Evolutionary conservation across 2,888 invertebrate species (phyloP), one percentile per base, ranked within the genome.

Genomic region (Thyatira batis): DNA sequence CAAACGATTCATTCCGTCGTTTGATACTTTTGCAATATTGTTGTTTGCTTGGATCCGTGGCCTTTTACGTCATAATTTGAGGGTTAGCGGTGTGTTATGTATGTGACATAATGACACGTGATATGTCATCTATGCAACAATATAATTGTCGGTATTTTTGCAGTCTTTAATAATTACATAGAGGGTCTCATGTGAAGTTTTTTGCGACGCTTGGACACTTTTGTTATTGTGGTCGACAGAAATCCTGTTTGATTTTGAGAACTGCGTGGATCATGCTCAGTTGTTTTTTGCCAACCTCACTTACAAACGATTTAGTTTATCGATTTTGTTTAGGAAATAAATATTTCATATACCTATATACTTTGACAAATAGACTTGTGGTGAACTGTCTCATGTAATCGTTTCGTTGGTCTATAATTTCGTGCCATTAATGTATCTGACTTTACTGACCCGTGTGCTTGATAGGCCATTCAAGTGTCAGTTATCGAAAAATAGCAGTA

Each of bases 61-160:
- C 65, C 55, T 61, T 58, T 64, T 54, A 58, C 63, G 62, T 68
- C 60, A 61, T 57, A 61, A 65, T 63, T 61, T 50, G 63, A 54
- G 52, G 56, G 55, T 65, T 58, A 28, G 54, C 52, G 50, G 57
- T 57, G 59, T 63, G 63, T 65, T 60, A 28, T 52, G 51, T 49
- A 57, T 60, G 60, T 63, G 63, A 65, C 55, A 45, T 54, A 45
- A 27, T 28, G 17, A 60, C 65, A 67, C 69, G 69, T 69, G 69
- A 69, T 67, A 65, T 67, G 65, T 58, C 69, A 65, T 45, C 43
- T 25, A 50, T 58, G 51, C 53, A 55, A 53, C 49, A 30, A 21
- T 54, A 50, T 50, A 57, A 53, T 50, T 48, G 28, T 6, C 10
- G n/a, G 13, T 45, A 53, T 27, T 46, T 49, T 53, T 53, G 51